Conservation (phyloP, 2,797 vertebrate species). For the Characodon lateralis region DNA sequence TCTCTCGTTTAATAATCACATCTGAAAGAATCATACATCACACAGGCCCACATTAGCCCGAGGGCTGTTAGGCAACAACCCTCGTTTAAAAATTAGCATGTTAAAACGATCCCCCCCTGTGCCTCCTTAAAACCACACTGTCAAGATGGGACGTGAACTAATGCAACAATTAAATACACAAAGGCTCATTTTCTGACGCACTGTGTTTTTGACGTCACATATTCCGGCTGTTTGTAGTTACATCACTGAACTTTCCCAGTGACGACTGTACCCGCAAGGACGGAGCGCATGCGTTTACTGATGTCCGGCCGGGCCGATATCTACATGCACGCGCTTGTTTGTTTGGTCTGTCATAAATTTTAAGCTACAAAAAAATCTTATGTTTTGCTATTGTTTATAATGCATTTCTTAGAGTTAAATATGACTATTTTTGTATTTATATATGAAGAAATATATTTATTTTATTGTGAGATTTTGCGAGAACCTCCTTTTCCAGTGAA, state of each 20-base stretch:
- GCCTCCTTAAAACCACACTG: conserved; percentile 58
- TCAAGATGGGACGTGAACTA: conserved; percentile 28
- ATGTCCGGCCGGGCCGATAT: not conserved
- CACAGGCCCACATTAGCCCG: conserved; percentile 65
- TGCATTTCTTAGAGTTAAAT: not conserved
- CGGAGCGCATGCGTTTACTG: not conserved
- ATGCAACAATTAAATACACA: conserved; percentile 23
- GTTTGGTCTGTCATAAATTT: not conserved
- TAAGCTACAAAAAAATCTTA: not conserved
- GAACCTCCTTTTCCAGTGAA: not conserved
- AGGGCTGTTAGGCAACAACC: conserved; percentile 64
- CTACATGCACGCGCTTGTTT: not conserved
- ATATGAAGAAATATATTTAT: not conserved
- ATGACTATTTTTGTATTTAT: not conserved
- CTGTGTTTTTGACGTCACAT: conserved; percentile 49
- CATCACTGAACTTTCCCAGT: conserved; percentile 4
- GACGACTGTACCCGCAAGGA: not conserved
- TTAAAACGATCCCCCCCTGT: conserved; percentile 66
- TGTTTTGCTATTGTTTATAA: not conserved
- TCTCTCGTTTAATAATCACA: conserved; percentile 81
- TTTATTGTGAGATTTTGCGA: not conserved
- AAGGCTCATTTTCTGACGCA: conserved; percentile 22
- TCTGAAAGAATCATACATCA: conserved; percentile 78
- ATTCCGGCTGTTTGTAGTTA: conserved; percentile 44
- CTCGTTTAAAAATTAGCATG: conserved; percentile 71